phyloP scores from a whole-genome alignment of 1,140 invertebrate species.

The Dreissena polymorpha region DNA sequence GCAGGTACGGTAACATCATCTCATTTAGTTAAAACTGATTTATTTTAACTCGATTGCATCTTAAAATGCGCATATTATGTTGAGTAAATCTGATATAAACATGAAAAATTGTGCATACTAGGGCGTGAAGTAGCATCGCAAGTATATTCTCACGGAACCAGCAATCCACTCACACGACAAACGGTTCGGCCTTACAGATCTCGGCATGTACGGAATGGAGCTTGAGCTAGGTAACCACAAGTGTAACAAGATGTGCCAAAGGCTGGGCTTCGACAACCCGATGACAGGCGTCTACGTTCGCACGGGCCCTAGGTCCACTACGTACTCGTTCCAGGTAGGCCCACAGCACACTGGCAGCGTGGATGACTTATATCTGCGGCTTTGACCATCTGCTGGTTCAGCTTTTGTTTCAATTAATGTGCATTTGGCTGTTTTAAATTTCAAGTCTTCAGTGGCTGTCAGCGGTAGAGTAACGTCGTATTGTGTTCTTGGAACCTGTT shows the following conservation, averaged over 20 bases:
- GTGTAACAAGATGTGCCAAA: conserved; percentile 14
- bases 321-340: conserved; percentile 25
- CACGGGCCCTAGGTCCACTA: background rate
- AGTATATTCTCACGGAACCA: conserved; percentile 30
- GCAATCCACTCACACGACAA: conserved; percentile 16
- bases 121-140: conserved; percentile 4
- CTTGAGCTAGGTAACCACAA: conserved; percentile 25
- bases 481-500: no score
- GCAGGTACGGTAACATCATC: conserved; percentile 10
- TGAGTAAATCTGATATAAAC: no score
- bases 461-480: no score
- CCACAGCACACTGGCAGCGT: no score
- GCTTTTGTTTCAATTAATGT: no score
- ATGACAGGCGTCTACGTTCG: background rate
- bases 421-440: no score
- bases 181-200: conserved; percentile 21
- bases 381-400: no score
- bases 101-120: background rate
- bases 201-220: conserved; percentile 30
- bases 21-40: no score
- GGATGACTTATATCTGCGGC: no score
- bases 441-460: no score
- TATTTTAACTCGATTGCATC: no score
- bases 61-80: no score
- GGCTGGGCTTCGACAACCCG: conserved; percentile 23